phyloP scores from a whole-genome alignment of 2,888 invertebrate species.

The Cosmia trapezina region DNA sequence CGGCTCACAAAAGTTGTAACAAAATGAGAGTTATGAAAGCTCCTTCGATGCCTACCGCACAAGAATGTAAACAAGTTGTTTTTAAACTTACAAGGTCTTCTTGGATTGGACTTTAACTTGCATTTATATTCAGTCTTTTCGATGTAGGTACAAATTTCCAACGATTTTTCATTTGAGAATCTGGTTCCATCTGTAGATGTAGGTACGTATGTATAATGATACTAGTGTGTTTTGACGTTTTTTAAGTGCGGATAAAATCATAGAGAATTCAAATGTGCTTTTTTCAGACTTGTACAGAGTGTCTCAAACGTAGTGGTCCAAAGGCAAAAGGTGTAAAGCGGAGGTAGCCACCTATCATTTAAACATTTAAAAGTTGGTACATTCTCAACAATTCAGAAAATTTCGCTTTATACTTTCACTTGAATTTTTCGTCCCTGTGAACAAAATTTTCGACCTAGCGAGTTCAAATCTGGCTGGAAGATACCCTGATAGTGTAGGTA shows the following conservation, averaged over 20 bases:
- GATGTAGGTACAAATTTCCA: not conserved
- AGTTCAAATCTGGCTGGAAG: no score
- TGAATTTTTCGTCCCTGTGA: no score
- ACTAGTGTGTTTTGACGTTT: not conserved
- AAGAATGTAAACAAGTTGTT: slow-evolving; percentile 69
- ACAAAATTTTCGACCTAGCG: no score
- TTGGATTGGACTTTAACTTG: slow-evolving; percentile 7
- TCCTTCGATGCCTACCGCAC: slow-evolving; percentile 52
- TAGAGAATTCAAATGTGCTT: not conserved
- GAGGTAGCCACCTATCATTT: no score
- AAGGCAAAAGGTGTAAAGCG: no score
- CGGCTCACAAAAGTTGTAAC: slow-evolving; percentile 66
- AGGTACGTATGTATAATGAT: not conserved
- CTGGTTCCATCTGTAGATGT: not conserved
- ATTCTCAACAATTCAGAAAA: no score
- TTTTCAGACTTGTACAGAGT: not conserved
- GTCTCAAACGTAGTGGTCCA: no score
- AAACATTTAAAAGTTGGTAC: no score
- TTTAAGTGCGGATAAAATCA: not conserved
- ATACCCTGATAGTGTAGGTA: no score
- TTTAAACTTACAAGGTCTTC: slow-evolving; percentile 64
- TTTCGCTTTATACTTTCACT: no score
- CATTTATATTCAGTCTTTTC: slow-evolving; percentile 11
- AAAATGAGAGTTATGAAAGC: slow-evolving; percentile 70
- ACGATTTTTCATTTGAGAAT: slow-evolving; percentile 11